Percentiles rank a stretch among this genome's conserved stretches.
Evolutionary conservation across 2,797 vertebrate genomes (phyloP).

Genomic region (Xenentodon cancila): DNA sequence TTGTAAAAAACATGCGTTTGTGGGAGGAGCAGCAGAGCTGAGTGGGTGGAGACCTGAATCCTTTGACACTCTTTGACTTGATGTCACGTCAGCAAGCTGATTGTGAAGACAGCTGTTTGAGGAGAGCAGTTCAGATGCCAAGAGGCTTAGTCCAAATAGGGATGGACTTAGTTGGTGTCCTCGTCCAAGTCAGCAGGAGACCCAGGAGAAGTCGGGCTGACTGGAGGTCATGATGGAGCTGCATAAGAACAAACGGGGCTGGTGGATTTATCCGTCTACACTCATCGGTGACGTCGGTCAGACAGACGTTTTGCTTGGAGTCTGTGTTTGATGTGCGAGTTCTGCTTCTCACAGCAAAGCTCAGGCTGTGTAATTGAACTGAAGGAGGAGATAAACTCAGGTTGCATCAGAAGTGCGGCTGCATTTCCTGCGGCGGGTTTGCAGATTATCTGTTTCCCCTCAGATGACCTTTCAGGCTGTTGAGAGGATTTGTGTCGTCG

Average conservation of each 20-base stretch:
- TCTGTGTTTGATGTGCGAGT: too few relatives aligned
- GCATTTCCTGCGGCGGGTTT: constrained; percentile 9
- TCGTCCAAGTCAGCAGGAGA: not conserved
- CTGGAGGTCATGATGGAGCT: not conserved
- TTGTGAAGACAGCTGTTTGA: constrained; percentile 13
- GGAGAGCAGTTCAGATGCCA: constrained; percentile 22
- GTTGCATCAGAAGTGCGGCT: not conserved
- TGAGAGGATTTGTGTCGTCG: constrained; percentile 26
- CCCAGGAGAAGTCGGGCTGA: not conserved
- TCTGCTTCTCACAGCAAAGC: too few relatives aligned
- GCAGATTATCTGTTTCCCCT: constrained; percentile 26
- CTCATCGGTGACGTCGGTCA: not conserved
- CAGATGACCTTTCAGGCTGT: constrained; percentile 16
- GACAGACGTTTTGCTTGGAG: not conserved
- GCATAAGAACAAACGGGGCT: not conserved
- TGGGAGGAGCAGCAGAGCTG: too few relatives aligned
- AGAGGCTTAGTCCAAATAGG: constrained; percentile 35
- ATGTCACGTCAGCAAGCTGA: constrained; percentile 12
- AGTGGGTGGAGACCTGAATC: not conserved
- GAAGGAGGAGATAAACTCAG: not conserved
- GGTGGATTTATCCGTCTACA: not conserved
- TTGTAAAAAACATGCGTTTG: too few relatives aligned
- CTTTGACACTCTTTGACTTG: not conserved
- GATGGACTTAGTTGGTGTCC: constrained; percentile 24
- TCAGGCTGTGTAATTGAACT: too few relatives aligned